Conservation (phyloP, 2,797 vertebrate species). For the Phoeniculus purpureus region DNA sequence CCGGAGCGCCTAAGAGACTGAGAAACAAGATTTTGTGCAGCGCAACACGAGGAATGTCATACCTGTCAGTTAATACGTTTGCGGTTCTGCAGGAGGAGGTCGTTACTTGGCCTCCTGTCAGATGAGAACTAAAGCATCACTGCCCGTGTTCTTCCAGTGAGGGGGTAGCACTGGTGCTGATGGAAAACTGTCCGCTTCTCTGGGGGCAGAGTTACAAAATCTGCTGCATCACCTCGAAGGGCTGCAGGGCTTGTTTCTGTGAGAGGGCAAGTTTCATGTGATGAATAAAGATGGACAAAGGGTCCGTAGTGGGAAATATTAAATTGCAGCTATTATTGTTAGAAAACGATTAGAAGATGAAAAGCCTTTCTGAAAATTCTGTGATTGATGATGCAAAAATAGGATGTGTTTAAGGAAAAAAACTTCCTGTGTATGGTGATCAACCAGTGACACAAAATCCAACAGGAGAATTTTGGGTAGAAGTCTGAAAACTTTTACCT, state of each 20-base stretch:
- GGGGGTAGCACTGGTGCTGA: neutral
- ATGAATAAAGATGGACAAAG: neutral
- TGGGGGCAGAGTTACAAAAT: neutral
- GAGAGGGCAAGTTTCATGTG: neutral
- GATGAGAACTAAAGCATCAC: neutral
- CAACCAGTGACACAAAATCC: neutral
- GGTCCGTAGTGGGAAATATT: neutral
- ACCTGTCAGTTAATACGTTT: neutral
- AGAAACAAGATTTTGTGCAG: neutral
- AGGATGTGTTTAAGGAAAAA: neutral
- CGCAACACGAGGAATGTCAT: neutral
- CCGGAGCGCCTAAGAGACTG: neutral
- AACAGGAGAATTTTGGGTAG: neutral
- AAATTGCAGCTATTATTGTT: neutral
- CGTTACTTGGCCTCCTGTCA: neutral
- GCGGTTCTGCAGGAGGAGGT: neutral
- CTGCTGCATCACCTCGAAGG: neutral
- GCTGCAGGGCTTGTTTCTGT: neutral
- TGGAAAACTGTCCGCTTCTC: neutral
- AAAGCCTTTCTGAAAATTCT: slow-evolving; percentile 22
- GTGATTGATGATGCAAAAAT: neutral
- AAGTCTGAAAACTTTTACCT: neutral
- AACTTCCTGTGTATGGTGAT: neutral
- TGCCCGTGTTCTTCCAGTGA: neutral
- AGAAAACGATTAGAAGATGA: neutral